Evolutionary conservation across 2,797 vertebrate genomes (phyloP).

Genomic region (Enteromius unitaeniatus): DNA sequence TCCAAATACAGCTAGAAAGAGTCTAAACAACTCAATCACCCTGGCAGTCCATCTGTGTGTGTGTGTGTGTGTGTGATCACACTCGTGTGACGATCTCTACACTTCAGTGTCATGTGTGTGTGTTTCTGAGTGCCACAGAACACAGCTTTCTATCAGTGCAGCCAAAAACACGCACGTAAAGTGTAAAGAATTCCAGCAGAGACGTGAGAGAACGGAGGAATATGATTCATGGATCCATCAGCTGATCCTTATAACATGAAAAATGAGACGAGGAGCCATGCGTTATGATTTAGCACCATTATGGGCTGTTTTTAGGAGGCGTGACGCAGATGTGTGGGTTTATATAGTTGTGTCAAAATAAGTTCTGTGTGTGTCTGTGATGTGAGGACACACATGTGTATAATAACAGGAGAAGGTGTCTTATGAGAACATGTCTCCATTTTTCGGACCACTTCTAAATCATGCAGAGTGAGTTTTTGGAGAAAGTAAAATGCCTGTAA

Average conservation of each 20-base stretch:
- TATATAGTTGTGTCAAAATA: background rate
- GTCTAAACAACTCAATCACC: conserved; percentile 69
- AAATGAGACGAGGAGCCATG: background rate
- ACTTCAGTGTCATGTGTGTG: background rate
- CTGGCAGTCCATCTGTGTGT: conserved; percentile 61
- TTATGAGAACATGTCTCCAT: too few species aligned
- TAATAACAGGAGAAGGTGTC: too few species aligned
- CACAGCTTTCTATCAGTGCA: background rate
- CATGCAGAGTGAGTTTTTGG: too few species aligned
- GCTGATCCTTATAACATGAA: conserved; percentile 35
- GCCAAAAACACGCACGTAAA: background rate
- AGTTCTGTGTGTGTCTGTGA: conserved; percentile 7
- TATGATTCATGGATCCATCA: background rate
- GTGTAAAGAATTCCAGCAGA: conserved; percentile 10
- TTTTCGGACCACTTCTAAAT: too few species aligned
- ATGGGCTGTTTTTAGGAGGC: background rate
- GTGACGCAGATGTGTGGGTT: background rate
- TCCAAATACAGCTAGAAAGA: conserved; percentile 69
- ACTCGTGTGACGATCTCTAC: background rate
- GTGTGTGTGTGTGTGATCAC: background rate
- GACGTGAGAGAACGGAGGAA: background rate
- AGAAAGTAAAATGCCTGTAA: too few species aligned
- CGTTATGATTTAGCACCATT: background rate
- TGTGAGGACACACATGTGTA: too few species aligned
- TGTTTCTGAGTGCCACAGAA: background rate